Conservation (phyloP, 2,888 invertebrate genomes). For the Chromoteleia sp. region DNA sequence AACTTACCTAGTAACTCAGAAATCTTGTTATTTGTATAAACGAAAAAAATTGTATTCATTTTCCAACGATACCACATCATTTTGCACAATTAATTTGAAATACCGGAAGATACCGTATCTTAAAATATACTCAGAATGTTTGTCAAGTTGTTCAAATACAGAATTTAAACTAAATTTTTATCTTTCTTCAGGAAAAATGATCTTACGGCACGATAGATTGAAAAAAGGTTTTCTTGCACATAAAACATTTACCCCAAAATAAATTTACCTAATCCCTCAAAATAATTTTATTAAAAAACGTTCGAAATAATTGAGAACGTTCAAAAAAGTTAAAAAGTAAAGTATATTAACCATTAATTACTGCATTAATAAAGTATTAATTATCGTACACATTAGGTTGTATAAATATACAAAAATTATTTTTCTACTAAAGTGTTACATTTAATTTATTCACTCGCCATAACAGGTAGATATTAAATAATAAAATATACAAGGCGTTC, state of each 20-base stretch:
- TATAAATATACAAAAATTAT: too few species aligned
- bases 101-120: slow-evolving; percentile 45
- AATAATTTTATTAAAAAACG: neutral
- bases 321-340: too few species aligned
- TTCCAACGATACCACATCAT: neutral
- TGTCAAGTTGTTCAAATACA: slow-evolving; percentile 56
- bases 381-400: too few species aligned
- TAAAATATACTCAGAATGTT: slow-evolving; percentile 50
- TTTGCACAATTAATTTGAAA: slow-evolving; percentile 40
- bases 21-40: neutral
- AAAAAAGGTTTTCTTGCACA: neutral
- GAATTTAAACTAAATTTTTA: slow-evolving; percentile 44
- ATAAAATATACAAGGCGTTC: too few species aligned
- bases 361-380: too few species aligned
- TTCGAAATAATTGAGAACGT: too few species aligned
- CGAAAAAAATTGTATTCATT: slow-evolving; percentile 5
- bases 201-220: neutral
- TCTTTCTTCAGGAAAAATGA: slow-evolving; percentile 31
- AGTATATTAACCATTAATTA: too few species aligned
- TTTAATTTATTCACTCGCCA: too few species aligned
- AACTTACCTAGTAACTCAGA: too few species aligned
- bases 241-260: slow-evolving; percentile 2
- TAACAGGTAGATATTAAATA: too few species aligned
- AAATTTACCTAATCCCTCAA: slow-evolving; percentile 1
- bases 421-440: too few species aligned